A percentile compares a stretch with the other conserved stretches of the same genome.
These are phyloP conservation scores for Orthonyx spaldingii DNA, from an alignment of 2,113 vertebrate species.

Conservation along the genomic window DNA sequence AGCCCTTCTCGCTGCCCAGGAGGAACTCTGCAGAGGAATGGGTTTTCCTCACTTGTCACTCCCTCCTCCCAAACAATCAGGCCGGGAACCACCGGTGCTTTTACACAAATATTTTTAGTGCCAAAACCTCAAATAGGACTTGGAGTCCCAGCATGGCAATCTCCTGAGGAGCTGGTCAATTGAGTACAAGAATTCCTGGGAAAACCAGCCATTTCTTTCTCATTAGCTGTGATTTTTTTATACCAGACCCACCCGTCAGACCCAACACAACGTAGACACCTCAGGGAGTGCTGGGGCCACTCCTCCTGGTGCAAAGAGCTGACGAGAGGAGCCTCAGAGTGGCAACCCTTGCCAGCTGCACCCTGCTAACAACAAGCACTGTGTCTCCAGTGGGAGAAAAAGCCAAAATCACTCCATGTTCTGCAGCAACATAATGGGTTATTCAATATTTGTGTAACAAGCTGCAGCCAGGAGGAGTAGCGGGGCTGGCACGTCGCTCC, in stretches of 20 bases:
- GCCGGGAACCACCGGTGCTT: background rate
- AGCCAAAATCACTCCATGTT: background rate
- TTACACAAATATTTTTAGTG: background rate
- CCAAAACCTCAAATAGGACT: background rate
- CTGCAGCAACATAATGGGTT: background rate
- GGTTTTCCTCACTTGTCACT: background rate
- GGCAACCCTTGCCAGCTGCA: background rate
- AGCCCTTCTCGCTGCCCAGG: background rate
- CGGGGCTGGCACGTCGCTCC: background rate
- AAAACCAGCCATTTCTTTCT: background rate
- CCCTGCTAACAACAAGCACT: background rate
- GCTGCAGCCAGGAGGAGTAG: background rate
- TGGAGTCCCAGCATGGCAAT: background rate
- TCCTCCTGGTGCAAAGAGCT: background rate
- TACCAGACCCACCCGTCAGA: background rate
- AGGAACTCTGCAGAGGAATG: background rate
- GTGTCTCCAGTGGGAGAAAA: background rate
- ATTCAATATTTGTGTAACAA: background rate
- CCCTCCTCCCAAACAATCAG: background rate
- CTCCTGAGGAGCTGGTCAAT: background rate
- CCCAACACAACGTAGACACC: fast-evolving
- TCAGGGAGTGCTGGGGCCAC: background rate
- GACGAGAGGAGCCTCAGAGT: background rate
- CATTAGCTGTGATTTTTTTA: background rate
- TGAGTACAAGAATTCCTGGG: background rate